Evolutionary conservation across 64 coral and sea anemone genomes (phyloP).

Genomic region (Astreopora myriophthalma): DNA sequence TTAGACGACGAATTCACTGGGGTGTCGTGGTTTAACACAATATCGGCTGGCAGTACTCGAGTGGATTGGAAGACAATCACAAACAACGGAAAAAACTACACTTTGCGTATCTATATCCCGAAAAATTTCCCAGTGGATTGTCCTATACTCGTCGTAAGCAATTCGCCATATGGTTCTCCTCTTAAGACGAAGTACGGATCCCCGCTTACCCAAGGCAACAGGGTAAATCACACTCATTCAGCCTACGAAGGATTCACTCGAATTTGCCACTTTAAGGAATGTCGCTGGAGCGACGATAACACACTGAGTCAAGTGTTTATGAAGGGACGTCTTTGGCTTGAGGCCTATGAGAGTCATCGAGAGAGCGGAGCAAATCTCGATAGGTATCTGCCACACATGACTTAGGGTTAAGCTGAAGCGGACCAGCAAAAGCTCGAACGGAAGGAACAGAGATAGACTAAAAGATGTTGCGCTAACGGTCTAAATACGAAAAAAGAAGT

Average conservation of each 20-base stretch:
- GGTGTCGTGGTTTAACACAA: background rate
- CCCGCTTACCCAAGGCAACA: background rate
- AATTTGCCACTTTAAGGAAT: slow-evolving; percentile 7
- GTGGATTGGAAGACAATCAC: slow-evolving; percentile 2
- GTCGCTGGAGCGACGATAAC: background rate
- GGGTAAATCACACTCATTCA: background rate
- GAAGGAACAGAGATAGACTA: no score
- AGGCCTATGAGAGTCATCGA: slow-evolving; percentile 47
- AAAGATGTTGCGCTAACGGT: no score
- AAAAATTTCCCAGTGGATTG: slow-evolving; percentile 65
- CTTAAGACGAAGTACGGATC: slow-evolving; percentile 17
- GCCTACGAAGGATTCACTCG: background rate
- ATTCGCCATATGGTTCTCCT: slow-evolving; percentile 34
- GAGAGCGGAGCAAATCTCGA: slow-evolving; percentile 35
- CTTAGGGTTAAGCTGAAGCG: background rate
- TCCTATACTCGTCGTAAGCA: slow-evolving; percentile 66
- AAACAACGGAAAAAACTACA: slow-evolving; percentile 60
- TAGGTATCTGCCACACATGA: slow-evolving; percentile 57
- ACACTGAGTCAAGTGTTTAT: slow-evolving; percentile 50
- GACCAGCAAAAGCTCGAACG: no score
- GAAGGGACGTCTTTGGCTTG: slow-evolving; percentile 55
- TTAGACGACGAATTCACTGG: background rate
- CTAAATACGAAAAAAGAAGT: no score
- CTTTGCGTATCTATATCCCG: slow-evolving; percentile 61
- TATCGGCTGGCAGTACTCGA: background rate